These are phyloP conservation scores for Pyrrhia umbra DNA, from an alignment of 2,888 invertebrate species.

Conservation along the genomic window DNA sequence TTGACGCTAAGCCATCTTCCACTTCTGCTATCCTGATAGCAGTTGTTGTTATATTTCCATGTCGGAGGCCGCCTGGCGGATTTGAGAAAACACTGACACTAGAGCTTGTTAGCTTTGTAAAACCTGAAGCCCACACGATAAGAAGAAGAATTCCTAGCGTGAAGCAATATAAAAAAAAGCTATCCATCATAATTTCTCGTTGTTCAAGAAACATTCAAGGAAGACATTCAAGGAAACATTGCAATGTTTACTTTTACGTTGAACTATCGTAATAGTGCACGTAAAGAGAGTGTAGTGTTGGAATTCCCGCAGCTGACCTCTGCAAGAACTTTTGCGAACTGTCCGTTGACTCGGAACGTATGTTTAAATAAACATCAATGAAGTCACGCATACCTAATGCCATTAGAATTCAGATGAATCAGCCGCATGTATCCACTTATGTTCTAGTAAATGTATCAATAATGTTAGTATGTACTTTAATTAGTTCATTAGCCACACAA, in stretches of 20 bases:
- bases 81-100: too few relatives aligned
- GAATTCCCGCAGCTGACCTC: not conserved
- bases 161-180: too few relatives aligned
- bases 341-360: not conserved
- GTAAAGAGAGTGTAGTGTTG: not conserved
- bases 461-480: slow-evolving; percentile 16
- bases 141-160: too few relatives aligned
- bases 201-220: not conserved
- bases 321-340: not conserved
- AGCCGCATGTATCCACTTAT: not conserved
- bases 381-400: slow-evolving; percentile 13
- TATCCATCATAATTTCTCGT: too few relatives aligned
- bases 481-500: slow-evolving; percentile 8
- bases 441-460: not conserved
- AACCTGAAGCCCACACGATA: too few relatives aligned
- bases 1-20: too few relatives aligned
- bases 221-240: not conserved
- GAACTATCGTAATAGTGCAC: slow-evolving; percentile 1
- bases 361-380: slow-evolving; percentile 26
- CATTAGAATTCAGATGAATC: slow-evolving; percentile 32
- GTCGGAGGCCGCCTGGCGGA: too few relatives aligned
- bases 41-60: too few relatives aligned
- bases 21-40: too few relatives aligned
- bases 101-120: too few relatives aligned
- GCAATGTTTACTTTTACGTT: slow-evolving; percentile 9